Evolutionary conservation across 1,140 invertebrate species (phyloP).

Genomic region (Leptoteleia sp.): DNA sequence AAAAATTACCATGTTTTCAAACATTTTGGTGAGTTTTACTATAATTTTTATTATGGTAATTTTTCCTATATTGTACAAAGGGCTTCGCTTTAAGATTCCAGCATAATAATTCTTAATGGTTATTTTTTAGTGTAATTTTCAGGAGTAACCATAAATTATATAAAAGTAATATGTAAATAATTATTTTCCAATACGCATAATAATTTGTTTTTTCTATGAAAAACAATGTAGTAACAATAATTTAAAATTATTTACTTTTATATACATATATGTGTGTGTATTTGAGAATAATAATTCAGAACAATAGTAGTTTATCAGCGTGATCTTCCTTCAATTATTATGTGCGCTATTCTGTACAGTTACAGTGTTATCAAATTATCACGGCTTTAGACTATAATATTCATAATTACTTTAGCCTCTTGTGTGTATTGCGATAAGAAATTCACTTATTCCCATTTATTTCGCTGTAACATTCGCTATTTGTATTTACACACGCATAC

Average conservation of each 20-base stretch:
- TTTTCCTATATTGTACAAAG: no score
- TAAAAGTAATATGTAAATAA: no score
- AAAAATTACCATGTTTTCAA: no score
- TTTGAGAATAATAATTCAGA: slow-evolving; percentile 41
- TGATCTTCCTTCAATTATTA: slow-evolving; percentile 26
- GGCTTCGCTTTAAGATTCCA: no score
- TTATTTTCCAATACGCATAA: no score
- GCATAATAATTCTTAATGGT: no score
- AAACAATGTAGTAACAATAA: no score
- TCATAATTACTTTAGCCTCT: slow-evolving; percentile 50
- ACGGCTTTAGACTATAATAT: slow-evolving; percentile 50
- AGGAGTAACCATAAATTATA: no score
- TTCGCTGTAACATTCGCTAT: slow-evolving; percentile 22
- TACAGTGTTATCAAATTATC: slow-evolving; percentile 48
- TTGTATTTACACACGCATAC: slow-evolving; percentile 28
- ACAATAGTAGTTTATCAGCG: slow-evolving; percentile 34
- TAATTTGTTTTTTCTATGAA: no score
- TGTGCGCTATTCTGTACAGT: slow-evolving; percentile 36
- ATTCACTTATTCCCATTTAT: slow-evolving; percentile 49
- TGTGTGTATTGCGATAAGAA: slow-evolving; percentile 46
- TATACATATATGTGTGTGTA: slow-evolving; percentile 7
- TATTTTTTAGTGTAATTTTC: no score
- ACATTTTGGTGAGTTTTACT: no score
- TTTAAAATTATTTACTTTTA: slow-evolving; percentile 14
- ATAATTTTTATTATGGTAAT: no score